phyloP scores from a whole-genome alignment of 2,113 vertebrate genomes.

The Talpa occidentalis region DNA sequence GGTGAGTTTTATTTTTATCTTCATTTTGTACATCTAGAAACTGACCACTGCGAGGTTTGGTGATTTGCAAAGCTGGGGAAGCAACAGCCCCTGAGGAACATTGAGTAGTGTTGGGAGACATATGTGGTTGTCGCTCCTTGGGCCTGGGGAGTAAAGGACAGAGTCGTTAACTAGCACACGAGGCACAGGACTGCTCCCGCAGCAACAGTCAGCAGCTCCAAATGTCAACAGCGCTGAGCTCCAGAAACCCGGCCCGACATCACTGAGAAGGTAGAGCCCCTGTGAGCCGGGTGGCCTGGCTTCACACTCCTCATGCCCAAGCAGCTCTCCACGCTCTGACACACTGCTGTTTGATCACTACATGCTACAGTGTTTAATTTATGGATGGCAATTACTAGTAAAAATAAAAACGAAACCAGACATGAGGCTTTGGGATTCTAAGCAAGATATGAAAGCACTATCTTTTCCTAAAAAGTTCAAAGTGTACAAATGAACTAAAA shows the following conservation, averaged over 20 bases:
- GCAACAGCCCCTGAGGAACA: background rate
- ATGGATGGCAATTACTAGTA: background rate
- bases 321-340: too few species aligned
- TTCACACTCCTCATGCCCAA: background rate
- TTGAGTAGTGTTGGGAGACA: background rate
- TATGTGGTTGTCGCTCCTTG: background rate
- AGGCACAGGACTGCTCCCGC: background rate
- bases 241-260: background rate
- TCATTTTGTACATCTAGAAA: background rate
- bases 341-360: background rate
- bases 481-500: background rate
- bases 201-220: background rate
- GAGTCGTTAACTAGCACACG: background rate
- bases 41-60: background rate
- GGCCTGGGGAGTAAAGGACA: background rate
- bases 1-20: background rate
- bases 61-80: background rate
- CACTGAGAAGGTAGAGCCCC: background rate
- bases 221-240: background rate
- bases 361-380: background rate
- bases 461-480: background rate
- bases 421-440: background rate
- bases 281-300: too few species aligned
- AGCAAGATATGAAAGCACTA: constrained; percentile 18
- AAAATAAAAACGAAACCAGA: background rate